These are phyloP conservation scores for Drosophila elegans DNA, from an alignment of 1,140 invertebrate species.

Conservation along the genomic window DNA sequence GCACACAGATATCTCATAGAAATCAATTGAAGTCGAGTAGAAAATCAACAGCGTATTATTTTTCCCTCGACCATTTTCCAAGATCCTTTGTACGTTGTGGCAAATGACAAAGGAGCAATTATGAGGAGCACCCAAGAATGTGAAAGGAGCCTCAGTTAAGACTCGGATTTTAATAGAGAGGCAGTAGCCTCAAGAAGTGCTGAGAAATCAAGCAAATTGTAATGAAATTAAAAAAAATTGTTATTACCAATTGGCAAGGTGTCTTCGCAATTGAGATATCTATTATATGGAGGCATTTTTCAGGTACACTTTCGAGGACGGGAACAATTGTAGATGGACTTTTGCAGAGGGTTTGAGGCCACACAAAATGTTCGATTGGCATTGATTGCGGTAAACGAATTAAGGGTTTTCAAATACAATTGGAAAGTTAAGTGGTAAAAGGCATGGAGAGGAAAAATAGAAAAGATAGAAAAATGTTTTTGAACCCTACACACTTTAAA, in stretches of 20 bases:
- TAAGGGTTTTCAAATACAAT: slow-evolving; percentile 8
- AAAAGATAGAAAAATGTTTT: too few species aligned
- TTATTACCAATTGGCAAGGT: slow-evolving; percentile 62
- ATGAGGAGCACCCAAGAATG: slow-evolving; percentile 50
- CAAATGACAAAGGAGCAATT: slow-evolving; percentile 81
- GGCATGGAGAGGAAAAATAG: background rate
- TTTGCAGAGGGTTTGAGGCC: slow-evolving; percentile 11
- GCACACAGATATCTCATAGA: slow-evolving; percentile 55
- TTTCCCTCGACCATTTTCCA: slow-evolving; percentile 29
- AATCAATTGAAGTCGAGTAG: slow-evolving; percentile 82
- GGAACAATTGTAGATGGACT: slow-evolving; percentile 31
- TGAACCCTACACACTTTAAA: too few species aligned
- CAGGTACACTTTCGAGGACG: slow-evolving; percentile 28
- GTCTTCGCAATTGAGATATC: slow-evolving; percentile 14
- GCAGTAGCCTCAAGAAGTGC: slow-evolving; percentile 39
- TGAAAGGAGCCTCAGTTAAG: slow-evolving; percentile 16
- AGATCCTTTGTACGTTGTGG: slow-evolving; percentile 54
- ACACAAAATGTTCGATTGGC: slow-evolving; percentile 21
- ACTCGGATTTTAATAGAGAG: slow-evolving; percentile 22
- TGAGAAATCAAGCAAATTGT: slow-evolving; percentile 61
- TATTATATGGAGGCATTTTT: slow-evolving; percentile 12
- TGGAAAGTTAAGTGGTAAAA: background rate
- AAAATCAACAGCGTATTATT: slow-evolving; percentile 81
- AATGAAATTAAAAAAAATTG: slow-evolving; percentile 59
- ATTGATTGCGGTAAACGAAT: slow-evolving; percentile 14